Base-by-base conservation (phyloP, 2,113 vertebrate genomes). In the Lepidothrix coronata region DNA sequence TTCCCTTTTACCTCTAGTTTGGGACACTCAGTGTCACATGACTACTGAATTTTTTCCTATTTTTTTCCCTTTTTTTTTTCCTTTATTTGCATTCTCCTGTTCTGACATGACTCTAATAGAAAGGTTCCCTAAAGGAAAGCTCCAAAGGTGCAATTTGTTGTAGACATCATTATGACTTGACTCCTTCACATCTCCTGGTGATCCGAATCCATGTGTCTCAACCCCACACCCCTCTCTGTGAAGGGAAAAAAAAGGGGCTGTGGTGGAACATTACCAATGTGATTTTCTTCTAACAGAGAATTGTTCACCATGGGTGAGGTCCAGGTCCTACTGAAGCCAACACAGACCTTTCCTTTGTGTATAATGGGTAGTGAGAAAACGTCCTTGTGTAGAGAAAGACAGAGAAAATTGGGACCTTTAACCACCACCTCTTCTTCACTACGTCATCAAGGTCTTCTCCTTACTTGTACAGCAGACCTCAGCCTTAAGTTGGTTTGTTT, bases 11-110 rank as follows among this genome's bases (percentile, higher is more conserved):
- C 7, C 8, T 77, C 52, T 54, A 7, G 7, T n/a, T 49, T n/a
- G 17, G 74, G 97, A 92, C 5, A 98, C 97, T 23, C 14, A 37
- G 19, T 37, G 35, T 23, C 85, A 66, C 20, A 7, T 1, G 5
- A 37, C 7, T 30, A n/a, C 20, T 35, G 57, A 12, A 18, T 41
- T 11, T 23, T 2, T 31, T 22, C 46, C 25, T 28, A 24, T 16
- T 52, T 52, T 52, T 52, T 16, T 39, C 39, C 14, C 22, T 7
- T 49, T 49, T 49, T 43, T 31, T 25, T 54, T 23, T 3, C 6
- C 67, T 61, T 1, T 37, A 70, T 85, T 67, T 78, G 14, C 20
- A 31, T 70, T 74, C 67, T 93, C n/a, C 16, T 88, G 5, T 43
- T 74, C 37, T 83, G 70, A 8, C 31, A 43, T 55, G 58, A 68